Evolutionary conservation across 2,113 vertebrate species (phyloP).

Genomic region (Pseudopodoces humilis): DNA sequence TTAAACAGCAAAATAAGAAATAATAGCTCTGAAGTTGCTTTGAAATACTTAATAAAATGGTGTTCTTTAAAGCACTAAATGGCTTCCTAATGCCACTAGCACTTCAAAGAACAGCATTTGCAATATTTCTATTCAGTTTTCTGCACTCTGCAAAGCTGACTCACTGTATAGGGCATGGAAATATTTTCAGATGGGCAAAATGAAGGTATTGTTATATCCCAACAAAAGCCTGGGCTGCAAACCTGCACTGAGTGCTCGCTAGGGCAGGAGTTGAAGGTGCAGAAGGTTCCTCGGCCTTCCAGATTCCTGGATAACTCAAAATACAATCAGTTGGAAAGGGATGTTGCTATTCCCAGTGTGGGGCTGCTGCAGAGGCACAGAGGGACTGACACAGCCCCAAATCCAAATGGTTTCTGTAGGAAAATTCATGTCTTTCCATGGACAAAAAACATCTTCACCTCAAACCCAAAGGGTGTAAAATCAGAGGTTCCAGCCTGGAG

Average conservation of each 20-base stretch:
- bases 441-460: not conserved
- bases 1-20: slow-evolving; percentile 46
- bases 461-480: not conserved
- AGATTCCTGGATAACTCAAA: not conserved
- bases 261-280: not conserved
- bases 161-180: accelerated
- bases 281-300: not conserved
- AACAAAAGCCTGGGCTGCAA: not conserved
- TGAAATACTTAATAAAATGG: slow-evolving; percentile 23
- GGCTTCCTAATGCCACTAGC: not conserved
- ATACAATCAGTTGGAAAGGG: not conserved
- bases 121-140: not conserved
- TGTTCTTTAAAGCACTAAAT: not conserved
- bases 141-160: not conserved
- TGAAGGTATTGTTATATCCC: not conserved
- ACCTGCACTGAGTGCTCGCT: not conserved
- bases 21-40: not conserved
- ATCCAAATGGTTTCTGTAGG: not conserved
- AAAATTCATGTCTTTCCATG: accelerated
- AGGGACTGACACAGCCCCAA: not conserved
- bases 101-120: not conserved
- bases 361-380: not conserved
- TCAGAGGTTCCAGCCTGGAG: not conserved
- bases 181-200: not conserved
- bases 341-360: not conserved